phyloP scores from a whole-genome alignment of 2,888 invertebrate genomes.

The Pinctada fucata region DNA sequence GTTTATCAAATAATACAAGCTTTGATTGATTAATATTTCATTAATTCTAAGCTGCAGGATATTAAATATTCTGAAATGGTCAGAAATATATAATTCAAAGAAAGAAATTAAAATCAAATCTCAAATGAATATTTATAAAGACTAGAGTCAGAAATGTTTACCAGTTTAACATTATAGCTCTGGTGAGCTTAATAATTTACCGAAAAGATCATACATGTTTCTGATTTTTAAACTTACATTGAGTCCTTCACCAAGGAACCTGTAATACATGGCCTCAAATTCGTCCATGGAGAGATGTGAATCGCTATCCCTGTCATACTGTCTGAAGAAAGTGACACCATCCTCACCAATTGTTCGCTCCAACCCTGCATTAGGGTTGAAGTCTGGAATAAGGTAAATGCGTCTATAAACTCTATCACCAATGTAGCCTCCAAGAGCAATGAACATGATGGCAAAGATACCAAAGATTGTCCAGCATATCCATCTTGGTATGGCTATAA shows the following conservation, averaged over 20 bases:
- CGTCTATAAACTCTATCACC: slow-evolving; percentile 35
- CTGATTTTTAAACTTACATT: slow-evolving; percentile 53
- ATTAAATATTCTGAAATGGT: too few species aligned
- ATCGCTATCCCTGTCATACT: slow-evolving; percentile 68
- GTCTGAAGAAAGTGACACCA: slow-evolving; percentile 62
- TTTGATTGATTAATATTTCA: too few species aligned
- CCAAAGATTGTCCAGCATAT: slow-evolving; percentile 33
- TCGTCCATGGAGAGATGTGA: slow-evolving; percentile 66
- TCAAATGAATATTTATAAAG: too few species aligned
- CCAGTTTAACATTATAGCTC: too few species aligned
- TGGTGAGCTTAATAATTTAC: too few species aligned
- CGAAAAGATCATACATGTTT: too few species aligned
- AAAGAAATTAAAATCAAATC: too few species aligned
- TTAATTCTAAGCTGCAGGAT: too few species aligned
- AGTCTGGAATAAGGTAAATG: slow-evolving; percentile 12
- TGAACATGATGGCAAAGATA: slow-evolving; percentile 30
- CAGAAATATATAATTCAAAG: too few species aligned
- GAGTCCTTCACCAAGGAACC: slow-evolving; percentile 53
- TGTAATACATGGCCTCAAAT: slow-evolving; percentile 68
- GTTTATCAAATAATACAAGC: too few species aligned
- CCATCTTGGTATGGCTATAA: slow-evolving; percentile 48
- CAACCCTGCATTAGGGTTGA: slow-evolving; percentile 38
- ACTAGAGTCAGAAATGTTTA: too few species aligned
- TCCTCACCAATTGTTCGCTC: slow-evolving; percentile 55
- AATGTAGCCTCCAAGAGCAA: slow-evolving; percentile 32